Evolutionary conservation across 2,797 vertebrate species (phyloP).

Genomic region (Podarcis siculus): DNA sequence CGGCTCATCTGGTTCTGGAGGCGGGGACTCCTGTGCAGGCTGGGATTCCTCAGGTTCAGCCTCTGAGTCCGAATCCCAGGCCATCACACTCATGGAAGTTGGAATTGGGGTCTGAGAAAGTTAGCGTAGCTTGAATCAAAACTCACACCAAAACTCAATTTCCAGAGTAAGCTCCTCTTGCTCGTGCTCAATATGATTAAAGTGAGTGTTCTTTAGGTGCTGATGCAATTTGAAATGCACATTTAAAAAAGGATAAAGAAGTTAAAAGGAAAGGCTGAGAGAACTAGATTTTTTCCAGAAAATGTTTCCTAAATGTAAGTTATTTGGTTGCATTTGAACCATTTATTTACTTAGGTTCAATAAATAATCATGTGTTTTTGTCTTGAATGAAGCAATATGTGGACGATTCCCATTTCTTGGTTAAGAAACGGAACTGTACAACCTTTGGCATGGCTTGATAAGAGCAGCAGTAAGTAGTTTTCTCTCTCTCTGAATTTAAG

Average conservation of each 20-base stretch:
- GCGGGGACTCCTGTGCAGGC: too few species aligned
- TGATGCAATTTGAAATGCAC: not conserved
- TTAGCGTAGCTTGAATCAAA: too few species aligned
- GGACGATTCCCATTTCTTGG: slow-evolving; percentile 83
- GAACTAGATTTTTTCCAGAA: not conserved
- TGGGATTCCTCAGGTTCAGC: too few species aligned
- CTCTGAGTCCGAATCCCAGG: too few species aligned
- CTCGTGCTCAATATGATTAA: not conserved
- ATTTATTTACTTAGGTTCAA: slow-evolving; percentile 21
- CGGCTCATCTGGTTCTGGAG: too few species aligned
- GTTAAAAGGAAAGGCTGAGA: not conserved
- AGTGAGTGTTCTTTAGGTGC: not conserved
- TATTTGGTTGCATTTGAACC: not conserved
- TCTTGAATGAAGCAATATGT: slow-evolving; percentile 73
- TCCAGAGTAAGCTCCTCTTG: not conserved
- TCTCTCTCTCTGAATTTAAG: not conserved
- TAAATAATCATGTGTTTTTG: slow-evolving; percentile 49
- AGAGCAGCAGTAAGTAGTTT: slow-evolving; percentile 78
- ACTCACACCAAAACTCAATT: not conserved
- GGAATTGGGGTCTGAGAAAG: not conserved
- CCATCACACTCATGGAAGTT: not conserved
- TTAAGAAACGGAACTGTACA: slow-evolving; percentile 80
- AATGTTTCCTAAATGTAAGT: not conserved
- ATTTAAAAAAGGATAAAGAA: not conserved
- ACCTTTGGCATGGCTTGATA: slow-evolving; percentile 78